Conservation (phyloP, 2,888 invertebrate species). For the Hemicrepidius hirtus region DNA sequence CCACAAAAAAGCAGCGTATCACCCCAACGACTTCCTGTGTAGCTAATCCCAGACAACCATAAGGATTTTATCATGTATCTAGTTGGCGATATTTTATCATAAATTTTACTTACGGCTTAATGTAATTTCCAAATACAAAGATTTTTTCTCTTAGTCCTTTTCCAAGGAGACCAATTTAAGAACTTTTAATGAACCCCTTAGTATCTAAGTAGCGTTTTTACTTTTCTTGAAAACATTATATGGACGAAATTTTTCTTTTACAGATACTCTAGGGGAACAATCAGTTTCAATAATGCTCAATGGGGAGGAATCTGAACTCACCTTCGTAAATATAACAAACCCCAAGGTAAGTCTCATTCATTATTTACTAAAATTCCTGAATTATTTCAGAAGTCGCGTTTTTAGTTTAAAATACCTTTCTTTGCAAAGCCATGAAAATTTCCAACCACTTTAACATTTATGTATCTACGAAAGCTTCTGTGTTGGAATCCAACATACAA, state of each 20-base stretch:
- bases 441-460: no score
- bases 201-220: neutral
- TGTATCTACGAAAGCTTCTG: neutral
- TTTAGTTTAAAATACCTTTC: neutral
- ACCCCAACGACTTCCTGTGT: no score
- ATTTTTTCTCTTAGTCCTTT: neutral
- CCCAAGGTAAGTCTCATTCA: conserved; percentile 76
- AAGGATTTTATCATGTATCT: no score
- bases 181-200: conserved; percentile 21
- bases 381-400: neutral
- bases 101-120: neutral
- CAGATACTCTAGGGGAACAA: conserved; percentile 85
- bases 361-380: conserved; percentile 8
- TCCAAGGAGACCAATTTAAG: conserved; percentile 11
- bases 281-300: conserved; percentile 95
- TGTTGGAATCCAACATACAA: conserved; percentile 19
- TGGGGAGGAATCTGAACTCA: conserved; percentile 93
- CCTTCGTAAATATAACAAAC: conserved; percentile 85
- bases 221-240: conserved; percentile 7
- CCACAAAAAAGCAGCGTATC: no score
- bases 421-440: neutral
- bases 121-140: neutral
- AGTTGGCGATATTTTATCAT: no score
- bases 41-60: no score
- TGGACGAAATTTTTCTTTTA: conserved; percentile 62